These are phyloP conservation scores for Chelonia mydas DNA, from an alignment of 2,797 vertebrate genomes.

Conservation along the genomic window DNA sequence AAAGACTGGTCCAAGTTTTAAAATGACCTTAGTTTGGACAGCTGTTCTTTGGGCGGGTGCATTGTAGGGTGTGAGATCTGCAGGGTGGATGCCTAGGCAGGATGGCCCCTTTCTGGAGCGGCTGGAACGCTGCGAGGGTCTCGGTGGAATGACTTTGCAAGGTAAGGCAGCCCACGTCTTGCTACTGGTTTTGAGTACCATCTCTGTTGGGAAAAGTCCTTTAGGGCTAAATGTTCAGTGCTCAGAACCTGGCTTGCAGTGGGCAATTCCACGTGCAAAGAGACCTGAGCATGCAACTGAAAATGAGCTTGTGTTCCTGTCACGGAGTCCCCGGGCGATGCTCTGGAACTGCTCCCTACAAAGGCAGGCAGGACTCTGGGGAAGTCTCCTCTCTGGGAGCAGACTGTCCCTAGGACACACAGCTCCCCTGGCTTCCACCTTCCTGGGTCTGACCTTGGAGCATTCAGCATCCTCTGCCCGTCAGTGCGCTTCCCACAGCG, in stretches of 20 bases:
- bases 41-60: not conserved
- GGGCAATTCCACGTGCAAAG: not conserved
- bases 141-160: not conserved
- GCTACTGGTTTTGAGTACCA: too few species aligned
- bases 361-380: too few species aligned
- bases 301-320: not conserved
- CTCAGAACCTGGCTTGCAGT: not conserved
- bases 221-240: not conserved
- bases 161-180: not conserved
- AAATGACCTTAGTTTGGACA: not conserved
- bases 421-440: too few species aligned
- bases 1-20: not conserved
- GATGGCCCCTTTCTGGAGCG: too few species aligned
- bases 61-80: not conserved
- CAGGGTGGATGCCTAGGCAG: not conserved
- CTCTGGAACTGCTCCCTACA: too few species aligned
- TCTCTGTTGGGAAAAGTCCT: not conserved
- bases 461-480: too few species aligned
- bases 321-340: too few species aligned
- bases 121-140: too few species aligned
- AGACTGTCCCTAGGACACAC: too few species aligned
- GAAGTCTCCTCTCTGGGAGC: too few species aligned
- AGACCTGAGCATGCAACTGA: not conserved
- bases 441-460: too few species aligned
- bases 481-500: too few species aligned